Conservation (phyloP, 2,113 vertebrate species). For the Oncorhynchus masou region DNA sequence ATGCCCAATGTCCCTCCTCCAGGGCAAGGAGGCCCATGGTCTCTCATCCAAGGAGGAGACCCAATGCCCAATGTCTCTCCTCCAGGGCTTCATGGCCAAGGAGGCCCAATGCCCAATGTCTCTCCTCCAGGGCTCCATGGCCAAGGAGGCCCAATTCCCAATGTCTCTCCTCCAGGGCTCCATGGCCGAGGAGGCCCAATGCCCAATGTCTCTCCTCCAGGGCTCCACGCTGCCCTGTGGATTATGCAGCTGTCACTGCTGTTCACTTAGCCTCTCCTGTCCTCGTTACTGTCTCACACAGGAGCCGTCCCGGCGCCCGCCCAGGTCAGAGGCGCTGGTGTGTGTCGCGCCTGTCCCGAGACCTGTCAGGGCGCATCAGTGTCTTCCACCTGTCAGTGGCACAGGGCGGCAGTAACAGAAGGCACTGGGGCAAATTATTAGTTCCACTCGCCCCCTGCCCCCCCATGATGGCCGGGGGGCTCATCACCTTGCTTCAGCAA, state of each 20-base stretch:
- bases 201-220: neutral
- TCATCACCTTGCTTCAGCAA: constrained; percentile 34
- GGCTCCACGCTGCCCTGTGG: neutral
- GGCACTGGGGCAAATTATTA: constrained; percentile 37
- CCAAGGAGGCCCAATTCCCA: neutral
- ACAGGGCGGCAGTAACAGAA: constrained; percentile 20
- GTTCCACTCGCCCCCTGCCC: constrained; percentile 1
- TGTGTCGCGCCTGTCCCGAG: constrained; percentile 40
- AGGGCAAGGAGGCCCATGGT: neutral
- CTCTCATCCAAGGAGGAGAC: neutral
- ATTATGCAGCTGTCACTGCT: constrained; percentile 1
- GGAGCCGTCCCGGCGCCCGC: constrained; percentile 24
- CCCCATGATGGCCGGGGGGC: constrained; percentile 15
- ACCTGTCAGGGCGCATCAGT: constrained; percentile 56
- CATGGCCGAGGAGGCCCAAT: neutral
- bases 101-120: too few relatives aligned
- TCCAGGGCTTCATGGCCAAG: too few relatives aligned
- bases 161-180: neutral
- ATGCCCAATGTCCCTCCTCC: neutral
- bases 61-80: neutral
- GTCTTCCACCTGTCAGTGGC: constrained; percentile 23
- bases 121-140: neutral
- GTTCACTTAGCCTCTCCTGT: constrained; percentile 3
- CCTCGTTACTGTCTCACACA: constrained; percentile 15
- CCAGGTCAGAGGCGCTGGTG: constrained; percentile 45